Evolutionary conservation across 2,888 invertebrate genomes (phyloP).

Genomic region (Liopterus haemorrhoidalis): DNA sequence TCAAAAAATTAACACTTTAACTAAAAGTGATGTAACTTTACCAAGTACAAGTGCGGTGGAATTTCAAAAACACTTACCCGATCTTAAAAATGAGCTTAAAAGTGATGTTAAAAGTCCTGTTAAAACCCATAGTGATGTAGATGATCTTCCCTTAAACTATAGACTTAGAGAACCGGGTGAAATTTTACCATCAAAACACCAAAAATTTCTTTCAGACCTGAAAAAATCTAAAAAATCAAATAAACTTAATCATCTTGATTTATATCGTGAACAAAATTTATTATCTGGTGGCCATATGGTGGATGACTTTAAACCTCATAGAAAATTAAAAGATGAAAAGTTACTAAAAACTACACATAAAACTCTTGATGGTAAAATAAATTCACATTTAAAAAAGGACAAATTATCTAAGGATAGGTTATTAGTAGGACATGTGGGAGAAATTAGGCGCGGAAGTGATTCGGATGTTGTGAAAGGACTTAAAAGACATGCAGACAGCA

Average conservation of each 20-base stretch:
- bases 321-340: constrained; percentile 22
- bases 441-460: constrained; percentile 49
- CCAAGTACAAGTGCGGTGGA: constrained; percentile 15
- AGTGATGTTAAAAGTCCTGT: constrained; percentile 46
- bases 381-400: constrained; percentile 39
- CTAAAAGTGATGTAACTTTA: constrained; percentile 10
- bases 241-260: constrained; percentile 26
- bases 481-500: constrained; percentile 47
- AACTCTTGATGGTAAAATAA: constrained; percentile 14
- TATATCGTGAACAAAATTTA: constrained; percentile 46
- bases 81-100: constrained; percentile 43
- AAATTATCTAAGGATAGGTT: constrained; percentile 47
- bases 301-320: constrained; percentile 27
- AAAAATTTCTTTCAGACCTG: no score
- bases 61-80: constrained; percentile 7
- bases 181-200: constrained; percentile 21
- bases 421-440: constrained; percentile 34
- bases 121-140: constrained; percentile 29
- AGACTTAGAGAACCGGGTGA: constrained; percentile 30
- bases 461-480: constrained; percentile 43
- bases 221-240: constrained; percentile 38
- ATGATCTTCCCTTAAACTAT: constrained; percentile 32
- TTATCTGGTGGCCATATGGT: constrained; percentile 41
- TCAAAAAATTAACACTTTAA: constrained; percentile 37
- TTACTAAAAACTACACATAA: constrained; percentile 19